These are phyloP conservation scores for Crambe crambe DNA, from an alignment of 37 sponge, comb jelly and placozoan species.

Conservation along the genomic window DNA sequence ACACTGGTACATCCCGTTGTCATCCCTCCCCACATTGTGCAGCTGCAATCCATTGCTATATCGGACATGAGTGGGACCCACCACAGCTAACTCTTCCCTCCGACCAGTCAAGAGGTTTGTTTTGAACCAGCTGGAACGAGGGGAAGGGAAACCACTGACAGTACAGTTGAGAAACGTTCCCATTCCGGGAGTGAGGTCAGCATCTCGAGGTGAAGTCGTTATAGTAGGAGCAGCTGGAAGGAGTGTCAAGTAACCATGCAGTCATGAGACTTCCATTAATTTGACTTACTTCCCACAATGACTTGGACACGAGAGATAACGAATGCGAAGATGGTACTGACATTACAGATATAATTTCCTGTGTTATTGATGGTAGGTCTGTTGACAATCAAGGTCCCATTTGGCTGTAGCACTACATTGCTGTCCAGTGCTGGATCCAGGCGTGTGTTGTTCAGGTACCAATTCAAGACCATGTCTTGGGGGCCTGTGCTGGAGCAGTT, in stretches of 20 bases:
- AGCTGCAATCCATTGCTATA: conserved; percentile 26
- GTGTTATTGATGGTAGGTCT: not conserved
- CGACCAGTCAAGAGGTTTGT: conserved; percentile 17
- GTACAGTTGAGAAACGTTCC: conserved; percentile 23
- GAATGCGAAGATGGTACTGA: conserved; percentile 22
- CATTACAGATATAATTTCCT: conserved; percentile 51
- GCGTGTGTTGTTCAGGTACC: conserved; percentile 43
- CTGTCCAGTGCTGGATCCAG: not conserved
- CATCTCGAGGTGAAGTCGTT: conserved; percentile 5
- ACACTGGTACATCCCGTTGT: conserved; percentile 51
- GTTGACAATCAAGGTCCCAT: conserved; percentile 9
- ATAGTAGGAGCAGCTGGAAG: conserved; percentile 10
- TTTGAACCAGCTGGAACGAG: conserved; percentile 38
- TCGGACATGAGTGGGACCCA: conserved; percentile 15
- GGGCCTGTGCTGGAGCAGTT: conserved; percentile 20
- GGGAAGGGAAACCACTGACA: conserved; percentile 41
- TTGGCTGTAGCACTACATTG: not conserved
- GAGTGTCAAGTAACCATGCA: too few species aligned
- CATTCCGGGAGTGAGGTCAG: conserved; percentile 22
- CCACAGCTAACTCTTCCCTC: not conserved
- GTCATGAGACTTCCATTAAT: too few species aligned
- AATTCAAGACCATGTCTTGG: conserved; percentile 4
- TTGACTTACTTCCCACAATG: conserved; percentile 52
- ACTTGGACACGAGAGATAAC: conserved; percentile 29
- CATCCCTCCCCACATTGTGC: conserved; percentile 16